Conservation (phyloP, 2,113 vertebrate species). For the Salvelinus sp. region DNA sequence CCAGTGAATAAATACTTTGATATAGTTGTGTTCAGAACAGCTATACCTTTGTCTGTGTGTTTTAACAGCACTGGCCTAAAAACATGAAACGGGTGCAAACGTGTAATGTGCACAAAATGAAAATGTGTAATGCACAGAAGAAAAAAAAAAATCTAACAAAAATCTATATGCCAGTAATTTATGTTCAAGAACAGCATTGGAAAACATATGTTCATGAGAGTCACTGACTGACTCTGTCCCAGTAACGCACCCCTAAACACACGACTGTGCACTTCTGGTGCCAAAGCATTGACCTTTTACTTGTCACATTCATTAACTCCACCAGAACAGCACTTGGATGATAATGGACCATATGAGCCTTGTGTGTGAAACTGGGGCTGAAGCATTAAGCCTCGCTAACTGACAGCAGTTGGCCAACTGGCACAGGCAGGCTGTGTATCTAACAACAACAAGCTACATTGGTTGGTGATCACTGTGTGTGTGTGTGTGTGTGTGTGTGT, state of each 20-base stretch:
- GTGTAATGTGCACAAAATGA: background rate
- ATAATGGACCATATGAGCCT: constrained; percentile 30
- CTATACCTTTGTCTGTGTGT: too few species aligned
- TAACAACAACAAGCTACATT: background rate
- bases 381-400: constrained; percentile 43
- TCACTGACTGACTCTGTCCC: too few species aligned
- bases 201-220: too few species aligned
- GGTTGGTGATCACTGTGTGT: background rate
- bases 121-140: background rate
- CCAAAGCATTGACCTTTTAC: background rate
- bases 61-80: too few species aligned
- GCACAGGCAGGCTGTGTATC: constrained; percentile 54
- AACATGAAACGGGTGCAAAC: background rate
- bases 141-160: background rate
- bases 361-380: constrained; percentile 14
- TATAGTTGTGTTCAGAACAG: too few species aligned
- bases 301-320: background rate
- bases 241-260: background rate
- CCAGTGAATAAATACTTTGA: background rate
- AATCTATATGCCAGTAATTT: too few species aligned
- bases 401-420: constrained; percentile 46
- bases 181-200: too few species aligned
- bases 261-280: background rate
- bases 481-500: too few species aligned
- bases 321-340: background rate